Evolutionary conservation across 2,113 vertebrate species (phyloP).

Genomic region (Empidonax alnorum): DNA sequence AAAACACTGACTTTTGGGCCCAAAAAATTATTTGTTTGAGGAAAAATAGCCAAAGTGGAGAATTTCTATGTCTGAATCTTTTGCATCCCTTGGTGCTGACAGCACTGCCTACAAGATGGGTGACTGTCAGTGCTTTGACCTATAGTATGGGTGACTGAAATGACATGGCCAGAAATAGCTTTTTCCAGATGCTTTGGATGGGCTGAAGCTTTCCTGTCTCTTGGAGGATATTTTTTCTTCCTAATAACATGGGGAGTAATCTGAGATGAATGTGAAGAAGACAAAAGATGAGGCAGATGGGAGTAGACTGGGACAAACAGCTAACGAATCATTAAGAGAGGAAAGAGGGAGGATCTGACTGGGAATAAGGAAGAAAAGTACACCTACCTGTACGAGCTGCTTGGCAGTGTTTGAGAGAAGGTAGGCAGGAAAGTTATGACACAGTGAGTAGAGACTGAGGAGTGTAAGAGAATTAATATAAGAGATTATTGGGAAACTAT

Average conservation of each 20-base stretch:
- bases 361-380: not conserved
- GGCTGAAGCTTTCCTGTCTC: not conserved
- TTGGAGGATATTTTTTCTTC: not conserved
- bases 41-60: not conserved
- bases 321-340: rapidly evolving
- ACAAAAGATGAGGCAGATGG: not conserved
- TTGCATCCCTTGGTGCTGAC: not conserved
- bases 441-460: not conserved
- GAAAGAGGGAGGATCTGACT: not conserved
- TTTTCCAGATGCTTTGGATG: not conserved
- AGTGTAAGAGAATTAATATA: not conserved
- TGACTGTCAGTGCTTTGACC: not conserved
- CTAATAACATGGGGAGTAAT: not conserved
- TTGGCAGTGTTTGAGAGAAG: not conserved
- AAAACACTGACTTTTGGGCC: too few relatives aligned
- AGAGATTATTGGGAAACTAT: not conserved
- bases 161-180: not conserved
- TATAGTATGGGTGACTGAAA: not conserved
- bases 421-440: not conserved
- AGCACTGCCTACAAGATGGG: not conserved
- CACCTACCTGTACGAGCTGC: not conserved
- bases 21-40: too few relatives aligned
- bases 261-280: not conserved
- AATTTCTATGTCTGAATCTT: not conserved
- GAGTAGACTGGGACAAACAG: not conserved